Evolutionary conservation across 2,797 vertebrate genomes (phyloP).

Genomic region (Neosalanx taihuensis): DNA sequence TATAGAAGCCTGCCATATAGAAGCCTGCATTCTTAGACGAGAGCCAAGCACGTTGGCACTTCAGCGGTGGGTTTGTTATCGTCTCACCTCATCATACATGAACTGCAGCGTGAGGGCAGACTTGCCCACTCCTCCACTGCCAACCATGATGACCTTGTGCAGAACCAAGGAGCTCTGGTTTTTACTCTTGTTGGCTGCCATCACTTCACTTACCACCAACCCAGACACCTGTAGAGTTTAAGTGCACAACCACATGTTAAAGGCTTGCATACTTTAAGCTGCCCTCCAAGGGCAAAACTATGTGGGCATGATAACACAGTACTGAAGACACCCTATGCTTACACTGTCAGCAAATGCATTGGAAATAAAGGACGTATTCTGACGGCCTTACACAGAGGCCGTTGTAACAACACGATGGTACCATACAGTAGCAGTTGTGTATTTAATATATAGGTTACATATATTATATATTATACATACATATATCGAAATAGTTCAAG

Average conservation of each 20-base stretch:
- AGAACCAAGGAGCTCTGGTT: constrained; percentile 87
- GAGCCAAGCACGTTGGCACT: not conserved
- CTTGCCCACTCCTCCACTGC: constrained; percentile 95
- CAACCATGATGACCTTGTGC: constrained; percentile 98
- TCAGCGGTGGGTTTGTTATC: not conserved
- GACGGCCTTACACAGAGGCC: too few species aligned
- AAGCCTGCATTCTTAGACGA: not conserved
- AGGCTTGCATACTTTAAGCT: not conserved
- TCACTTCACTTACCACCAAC: constrained; percentile 31
- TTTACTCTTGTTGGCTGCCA: constrained; percentile 80
- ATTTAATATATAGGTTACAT: too few species aligned
- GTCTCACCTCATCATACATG: constrained; percentile 87
- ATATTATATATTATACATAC: too few species aligned
- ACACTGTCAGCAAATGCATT: not conserved
- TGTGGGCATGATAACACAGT: constrained; percentile 9
- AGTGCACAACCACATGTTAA: not conserved
- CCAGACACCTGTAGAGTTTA: not conserved
- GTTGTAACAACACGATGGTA: too few species aligned
- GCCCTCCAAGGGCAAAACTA: constrained; percentile 14
- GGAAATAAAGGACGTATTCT: not conserved
- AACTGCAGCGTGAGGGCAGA: constrained; percentile 96
- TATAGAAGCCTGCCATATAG: not conserved
- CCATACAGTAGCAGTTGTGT: too few species aligned
- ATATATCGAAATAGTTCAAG: too few species aligned
- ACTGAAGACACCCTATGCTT: constrained; percentile 27